A percentile compares a stretch with the other conserved stretches of the same genome.
phyloP scores from a whole-genome alignment of 2,888 invertebrate species.

The Caenorhabditis japonica region DNA sequence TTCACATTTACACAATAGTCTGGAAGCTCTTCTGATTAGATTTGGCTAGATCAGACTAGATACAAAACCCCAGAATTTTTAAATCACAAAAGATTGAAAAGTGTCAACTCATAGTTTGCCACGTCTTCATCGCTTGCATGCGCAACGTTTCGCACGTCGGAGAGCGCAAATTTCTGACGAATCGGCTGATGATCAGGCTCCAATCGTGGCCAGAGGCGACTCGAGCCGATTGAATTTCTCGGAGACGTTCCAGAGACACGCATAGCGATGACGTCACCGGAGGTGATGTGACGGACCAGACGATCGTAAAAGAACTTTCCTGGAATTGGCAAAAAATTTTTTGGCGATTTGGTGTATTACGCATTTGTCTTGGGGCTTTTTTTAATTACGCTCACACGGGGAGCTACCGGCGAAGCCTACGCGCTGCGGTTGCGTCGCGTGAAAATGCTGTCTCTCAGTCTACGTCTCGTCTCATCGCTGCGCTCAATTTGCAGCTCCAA shows the following conservation, averaged over 20 bases:
- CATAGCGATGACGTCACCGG: conserved; percentile 65
- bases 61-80: not conserved
- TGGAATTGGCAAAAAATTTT: no score
- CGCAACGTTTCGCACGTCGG: conserved; percentile 93
- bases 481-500: no score
- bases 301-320: conserved; percentile 71
- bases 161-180: conserved; percentile 88
- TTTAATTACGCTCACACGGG: no score
- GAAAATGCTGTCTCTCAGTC: no score
- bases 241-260: conserved; percentile 53
- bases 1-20: no score
- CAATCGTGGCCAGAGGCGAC: conserved; percentile 53
- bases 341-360: not conserved
- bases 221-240: conserved; percentile 54
- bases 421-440: no score
- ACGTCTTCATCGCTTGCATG: conserved; percentile 80
- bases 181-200: conserved; percentile 80
- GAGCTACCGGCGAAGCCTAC: no score
- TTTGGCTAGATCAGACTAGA: no score
- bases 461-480: no score
- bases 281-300: conserved; percentile 63
- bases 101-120: conserved; percentile 18
- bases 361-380: not conserved
- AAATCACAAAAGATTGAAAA: conserved; percentile 24
- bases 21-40: no score